Conservation (phyloP, 2,797 vertebrate genomes). For the Adelosebastes latens region DNA sequence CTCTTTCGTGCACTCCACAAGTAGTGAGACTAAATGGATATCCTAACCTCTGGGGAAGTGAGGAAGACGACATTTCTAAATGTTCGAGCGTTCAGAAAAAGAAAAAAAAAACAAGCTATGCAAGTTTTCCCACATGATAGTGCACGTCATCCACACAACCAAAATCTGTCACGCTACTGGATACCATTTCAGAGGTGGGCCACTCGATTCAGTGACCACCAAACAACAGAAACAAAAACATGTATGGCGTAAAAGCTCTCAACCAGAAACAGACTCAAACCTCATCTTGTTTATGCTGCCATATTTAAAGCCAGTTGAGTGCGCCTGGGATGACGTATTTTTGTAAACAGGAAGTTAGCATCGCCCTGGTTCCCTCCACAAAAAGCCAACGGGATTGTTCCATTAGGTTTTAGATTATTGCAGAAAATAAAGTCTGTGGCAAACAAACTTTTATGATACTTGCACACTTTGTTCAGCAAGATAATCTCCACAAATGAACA, state of each 20-base stretch:
- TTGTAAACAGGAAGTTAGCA: too few species aligned
- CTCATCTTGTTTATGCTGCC: rapidly evolving
- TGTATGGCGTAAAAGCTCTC: background rate
- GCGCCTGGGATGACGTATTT: too few species aligned
- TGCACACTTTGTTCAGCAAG: too few species aligned
- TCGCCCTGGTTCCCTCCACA: too few species aligned
- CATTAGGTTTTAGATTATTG: too few species aligned
- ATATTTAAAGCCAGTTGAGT: background rate
- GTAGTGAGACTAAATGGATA: constrained; percentile 77
- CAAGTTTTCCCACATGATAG: constrained; percentile 46
- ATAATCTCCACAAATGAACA: too few species aligned
- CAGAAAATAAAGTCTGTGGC: too few species aligned
- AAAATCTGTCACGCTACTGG: constrained; percentile 4
- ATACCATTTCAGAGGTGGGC: constrained; percentile 1
- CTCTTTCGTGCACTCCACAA: constrained; percentile 72
- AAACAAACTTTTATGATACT: too few species aligned
- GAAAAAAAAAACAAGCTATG: constrained; percentile 27
- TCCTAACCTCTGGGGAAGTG: constrained; percentile 63
- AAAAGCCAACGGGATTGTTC: too few species aligned
- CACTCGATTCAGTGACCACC: background rate
- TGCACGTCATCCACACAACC: background rate
- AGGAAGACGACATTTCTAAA: constrained; percentile 50
- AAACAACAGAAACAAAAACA: background rate
- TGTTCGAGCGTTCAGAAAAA: constrained; percentile 19
- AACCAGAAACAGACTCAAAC: background rate